Evolutionary conservation across 2,113 vertebrate species (phyloP).

Genomic region (Melospiza melodia): DNA sequence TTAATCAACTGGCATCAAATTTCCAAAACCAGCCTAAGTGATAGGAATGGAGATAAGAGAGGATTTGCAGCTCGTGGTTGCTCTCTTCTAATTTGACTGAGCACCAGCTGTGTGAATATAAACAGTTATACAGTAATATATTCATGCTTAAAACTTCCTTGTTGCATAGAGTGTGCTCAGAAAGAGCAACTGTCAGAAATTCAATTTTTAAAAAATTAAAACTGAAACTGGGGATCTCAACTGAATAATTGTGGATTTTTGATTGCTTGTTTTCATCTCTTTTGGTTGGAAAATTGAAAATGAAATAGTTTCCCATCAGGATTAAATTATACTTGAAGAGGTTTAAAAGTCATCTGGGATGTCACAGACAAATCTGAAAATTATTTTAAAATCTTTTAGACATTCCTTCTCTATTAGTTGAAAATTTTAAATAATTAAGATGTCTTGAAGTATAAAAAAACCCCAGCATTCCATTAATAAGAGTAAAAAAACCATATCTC

Average conservation of each 20-base stretch:
- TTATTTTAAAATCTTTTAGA: not conserved
- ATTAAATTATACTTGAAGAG: not conserved
- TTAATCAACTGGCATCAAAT: not conserved
- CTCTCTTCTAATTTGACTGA: not conserved
- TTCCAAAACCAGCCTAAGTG: not conserved
- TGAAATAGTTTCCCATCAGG: not conserved
- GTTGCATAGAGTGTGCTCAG: not conserved
- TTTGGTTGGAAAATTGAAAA: not conserved
- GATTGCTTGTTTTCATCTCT: not conserved
- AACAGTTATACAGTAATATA: not conserved
- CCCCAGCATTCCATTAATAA: not conserved
- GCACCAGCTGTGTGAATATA: not conserved
- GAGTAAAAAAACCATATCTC: not conserved
- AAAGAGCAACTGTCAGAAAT: not conserved
- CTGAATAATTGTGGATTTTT: not conserved
- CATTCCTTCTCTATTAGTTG: not conserved
- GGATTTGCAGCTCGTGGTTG: not conserved
- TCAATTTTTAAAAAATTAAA: not conserved
- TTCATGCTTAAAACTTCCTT: not conserved
- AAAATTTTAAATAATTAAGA: not conserved
- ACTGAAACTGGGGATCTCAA: not conserved
- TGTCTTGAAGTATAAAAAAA: not conserved
- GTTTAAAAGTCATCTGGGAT: not conserved
- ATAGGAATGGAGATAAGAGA: not conserved
- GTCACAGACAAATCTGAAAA: not conserved